Evolutionary conservation across 2,888 invertebrate genomes (phyloP).

Genomic region (Macaria notata): DNA sequence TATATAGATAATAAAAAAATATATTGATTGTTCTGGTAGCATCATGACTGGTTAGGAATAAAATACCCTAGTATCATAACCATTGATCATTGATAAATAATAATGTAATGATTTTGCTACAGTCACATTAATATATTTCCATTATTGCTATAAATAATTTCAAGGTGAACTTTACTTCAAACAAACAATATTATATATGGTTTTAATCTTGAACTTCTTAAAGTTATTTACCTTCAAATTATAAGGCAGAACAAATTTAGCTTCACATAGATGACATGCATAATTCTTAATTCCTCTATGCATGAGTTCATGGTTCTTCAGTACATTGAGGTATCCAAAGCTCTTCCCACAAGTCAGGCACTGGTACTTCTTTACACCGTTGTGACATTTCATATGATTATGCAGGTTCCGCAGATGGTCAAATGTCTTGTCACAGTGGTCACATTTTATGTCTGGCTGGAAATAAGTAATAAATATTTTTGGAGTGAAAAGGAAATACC

Average conservation of each 20-base stretch:
- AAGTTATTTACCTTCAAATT: conserved; percentile 64
- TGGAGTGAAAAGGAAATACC: not conserved
- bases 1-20: no score
- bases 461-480: conserved; percentile 20
- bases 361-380: conserved; percentile 82
- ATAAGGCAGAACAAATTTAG: conserved; percentile 71
- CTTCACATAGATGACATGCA: conserved; percentile 86
- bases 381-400: conserved; percentile 83
- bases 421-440: conserved; percentile 70
- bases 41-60: no score
- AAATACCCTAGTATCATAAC: no score
- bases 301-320: conserved; percentile 87
- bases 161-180: no score
- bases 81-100: no score
- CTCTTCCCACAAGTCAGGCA: conserved; percentile 84
- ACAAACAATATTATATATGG: no score
- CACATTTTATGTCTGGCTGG: conserved; percentile 76
- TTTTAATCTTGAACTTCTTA: no score
- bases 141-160: no score
- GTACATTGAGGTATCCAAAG: conserved; percentile 85
- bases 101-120: no score
- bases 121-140: no score
- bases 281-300: conserved; percentile 87
- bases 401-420: conserved; percentile 82
- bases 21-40: no score